Percentiles rank a stretch among this genome's conserved stretches.
phyloP scores from a whole-genome alignment of 2,888 invertebrate species.

The Sympetrum striolatum region DNA sequence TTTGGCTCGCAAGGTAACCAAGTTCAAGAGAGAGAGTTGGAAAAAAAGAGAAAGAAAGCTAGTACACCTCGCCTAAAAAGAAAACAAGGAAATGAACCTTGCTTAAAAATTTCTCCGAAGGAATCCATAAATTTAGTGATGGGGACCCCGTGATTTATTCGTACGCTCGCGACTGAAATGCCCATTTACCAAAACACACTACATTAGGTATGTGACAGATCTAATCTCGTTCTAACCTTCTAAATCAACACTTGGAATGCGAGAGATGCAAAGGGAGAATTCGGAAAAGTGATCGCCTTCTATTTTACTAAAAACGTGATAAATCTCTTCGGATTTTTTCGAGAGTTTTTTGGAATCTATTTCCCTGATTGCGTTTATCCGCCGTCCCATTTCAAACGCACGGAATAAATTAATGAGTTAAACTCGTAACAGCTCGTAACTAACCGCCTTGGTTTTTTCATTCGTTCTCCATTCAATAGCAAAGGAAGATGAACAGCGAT shows the following conservation, averaged over 20 bases:
- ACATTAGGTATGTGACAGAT: not conserved
- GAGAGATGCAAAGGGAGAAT: not conserved
- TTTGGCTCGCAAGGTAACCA: not conserved
- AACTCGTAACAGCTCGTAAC: not conserved
- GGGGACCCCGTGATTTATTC: not conserved
- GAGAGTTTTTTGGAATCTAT: not conserved
- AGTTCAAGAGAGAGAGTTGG: not conserved
- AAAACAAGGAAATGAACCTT: not conserved
- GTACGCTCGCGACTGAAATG: not conserved
- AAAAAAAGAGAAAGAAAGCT: constrained; percentile 16
- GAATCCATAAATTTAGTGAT: constrained; percentile 5
- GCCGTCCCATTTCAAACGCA: not conserved
- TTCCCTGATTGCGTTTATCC: not conserved
- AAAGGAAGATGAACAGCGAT: constrained; percentile 21
- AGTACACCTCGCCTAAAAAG: constrained; percentile 4
- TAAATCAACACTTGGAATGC: not conserved
- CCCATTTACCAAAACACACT: not conserved
- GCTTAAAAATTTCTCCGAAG: constrained; percentile 1
- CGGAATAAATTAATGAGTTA: not conserved
- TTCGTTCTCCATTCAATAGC: not conserved
- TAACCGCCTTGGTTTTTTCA: not conserved
- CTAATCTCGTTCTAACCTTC: not conserved
- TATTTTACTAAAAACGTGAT: not conserved
- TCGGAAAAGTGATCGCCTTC: not conserved
- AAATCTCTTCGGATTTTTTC: not conserved